phyloP scores from a whole-genome alignment of 2,113 vertebrate species.

The Diadophis punctatus region DNA sequence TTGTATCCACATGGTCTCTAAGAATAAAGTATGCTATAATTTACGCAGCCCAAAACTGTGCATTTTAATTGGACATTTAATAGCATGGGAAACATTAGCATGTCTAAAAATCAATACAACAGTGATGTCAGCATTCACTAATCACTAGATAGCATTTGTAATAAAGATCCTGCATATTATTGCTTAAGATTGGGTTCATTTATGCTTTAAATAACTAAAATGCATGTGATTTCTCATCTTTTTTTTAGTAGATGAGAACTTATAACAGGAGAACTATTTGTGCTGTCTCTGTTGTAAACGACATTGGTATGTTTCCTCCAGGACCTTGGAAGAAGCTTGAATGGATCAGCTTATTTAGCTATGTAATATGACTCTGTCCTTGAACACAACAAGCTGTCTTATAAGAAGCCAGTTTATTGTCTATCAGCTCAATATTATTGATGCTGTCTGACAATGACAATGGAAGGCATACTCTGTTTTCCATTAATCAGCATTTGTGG shows the following conservation, averaged over 20 bases:
- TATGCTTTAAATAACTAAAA: not conserved
- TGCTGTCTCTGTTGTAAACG: not conserved
- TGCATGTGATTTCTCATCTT: not conserved
- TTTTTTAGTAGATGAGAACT: not conserved
- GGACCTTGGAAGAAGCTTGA: not conserved
- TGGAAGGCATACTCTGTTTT: not conserved
- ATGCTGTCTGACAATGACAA: not conserved
- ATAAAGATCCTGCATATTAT: not conserved
- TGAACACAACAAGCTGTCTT: not conserved
- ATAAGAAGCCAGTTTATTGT: not conserved
- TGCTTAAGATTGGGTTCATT: not conserved
- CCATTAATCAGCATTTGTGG: not conserved
- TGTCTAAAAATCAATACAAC: not conserved
- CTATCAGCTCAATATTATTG: not conserved
- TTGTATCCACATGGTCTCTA: not conserved
- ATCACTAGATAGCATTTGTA: not conserved
- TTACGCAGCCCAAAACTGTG: not conserved
- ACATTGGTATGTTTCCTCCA: not conserved
- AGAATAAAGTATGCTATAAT: constrained; percentile 10
- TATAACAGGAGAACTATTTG: not conserved
- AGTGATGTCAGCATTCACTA: not conserved
- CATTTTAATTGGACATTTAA: constrained; percentile 20
- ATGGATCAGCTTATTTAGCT: not conserved
- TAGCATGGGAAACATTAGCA: not conserved
- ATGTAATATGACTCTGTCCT: not conserved